Percentiles rank a stretch among this genome's conserved stretches.
Evolutionary conservation across 2,113 vertebrate genomes (phyloP).

Genomic region (Charina bottae): DNA sequence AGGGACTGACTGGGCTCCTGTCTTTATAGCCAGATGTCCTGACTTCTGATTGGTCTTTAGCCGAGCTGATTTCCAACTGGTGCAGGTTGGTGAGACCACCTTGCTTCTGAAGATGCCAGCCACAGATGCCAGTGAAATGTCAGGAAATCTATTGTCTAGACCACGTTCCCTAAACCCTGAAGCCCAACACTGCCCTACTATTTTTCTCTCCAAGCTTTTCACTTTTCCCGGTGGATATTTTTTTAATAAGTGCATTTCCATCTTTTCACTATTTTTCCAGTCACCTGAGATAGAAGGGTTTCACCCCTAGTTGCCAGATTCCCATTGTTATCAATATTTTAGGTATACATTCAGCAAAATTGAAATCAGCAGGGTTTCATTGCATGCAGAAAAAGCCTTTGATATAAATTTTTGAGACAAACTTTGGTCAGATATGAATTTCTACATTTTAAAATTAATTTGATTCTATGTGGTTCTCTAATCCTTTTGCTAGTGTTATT

Average conservation of each 20-base stretch:
- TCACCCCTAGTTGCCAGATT: background rate
- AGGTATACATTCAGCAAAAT: background rate
- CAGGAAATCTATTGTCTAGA: background rate
- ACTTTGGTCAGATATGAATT: background rate
- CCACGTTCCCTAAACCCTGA: background rate
- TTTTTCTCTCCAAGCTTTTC: background rate
- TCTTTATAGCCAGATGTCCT: background rate
- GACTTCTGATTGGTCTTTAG: background rate
- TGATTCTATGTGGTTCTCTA: background rate
- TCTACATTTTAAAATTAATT: background rate
- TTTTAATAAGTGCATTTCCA: background rate
- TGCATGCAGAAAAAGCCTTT: background rate
- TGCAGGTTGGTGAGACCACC: background rate
- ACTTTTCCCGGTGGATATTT: background rate
- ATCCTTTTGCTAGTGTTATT: background rate
- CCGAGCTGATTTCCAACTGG: background rate
- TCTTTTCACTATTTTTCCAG: background rate
- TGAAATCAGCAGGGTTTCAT: background rate
- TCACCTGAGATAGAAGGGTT: background rate
- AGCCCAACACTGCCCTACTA: background rate
- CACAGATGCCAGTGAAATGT: background rate
- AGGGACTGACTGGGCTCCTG: background rate
- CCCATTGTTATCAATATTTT: background rate
- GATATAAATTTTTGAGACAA: background rate
- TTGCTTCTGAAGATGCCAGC: background rate